Evolutionary conservation across 2,113 vertebrate species (phyloP).

Genomic region (Muntiacus muntjak): DNA sequence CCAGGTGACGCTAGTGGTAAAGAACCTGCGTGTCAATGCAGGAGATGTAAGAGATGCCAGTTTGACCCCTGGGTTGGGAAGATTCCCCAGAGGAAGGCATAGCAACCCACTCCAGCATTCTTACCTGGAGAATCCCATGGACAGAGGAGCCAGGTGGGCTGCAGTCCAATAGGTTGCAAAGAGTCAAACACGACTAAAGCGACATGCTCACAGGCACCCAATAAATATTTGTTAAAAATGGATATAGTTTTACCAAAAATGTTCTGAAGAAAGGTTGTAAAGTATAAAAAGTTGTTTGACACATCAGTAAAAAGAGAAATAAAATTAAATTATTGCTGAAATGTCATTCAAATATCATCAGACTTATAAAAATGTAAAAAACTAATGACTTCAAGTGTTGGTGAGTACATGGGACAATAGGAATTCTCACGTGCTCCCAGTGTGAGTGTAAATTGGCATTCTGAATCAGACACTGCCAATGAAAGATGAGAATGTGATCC

Average conservation of each 20-base stretch:
- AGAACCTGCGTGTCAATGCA: neutral
- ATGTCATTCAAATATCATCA: neutral
- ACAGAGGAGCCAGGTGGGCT: neutral
- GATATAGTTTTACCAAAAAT: neutral
- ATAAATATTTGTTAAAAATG: neutral
- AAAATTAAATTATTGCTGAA: neutral
- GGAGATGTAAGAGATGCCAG: neutral
- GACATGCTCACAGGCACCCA: neutral
- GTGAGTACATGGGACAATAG: fast-evolving
- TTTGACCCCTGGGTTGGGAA: neutral
- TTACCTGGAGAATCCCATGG: neutral
- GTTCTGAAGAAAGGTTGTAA: neutral
- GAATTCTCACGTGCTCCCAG: no score
- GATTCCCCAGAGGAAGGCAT: neutral
- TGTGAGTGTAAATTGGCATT: fast-evolving
- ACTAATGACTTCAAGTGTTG: neutral
- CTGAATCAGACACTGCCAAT: fast-evolving
- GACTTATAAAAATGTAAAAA: neutral
- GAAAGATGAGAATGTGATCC: fast-evolving
- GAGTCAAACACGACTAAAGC: neutral
- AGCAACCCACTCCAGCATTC: neutral
- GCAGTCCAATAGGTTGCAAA: neutral
- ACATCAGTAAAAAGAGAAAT: neutral
- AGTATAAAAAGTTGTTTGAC: neutral
- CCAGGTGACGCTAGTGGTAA: neutral